phyloP scores from a whole-genome alignment of 2,113 vertebrate species.

The Falco punctatus region DNA sequence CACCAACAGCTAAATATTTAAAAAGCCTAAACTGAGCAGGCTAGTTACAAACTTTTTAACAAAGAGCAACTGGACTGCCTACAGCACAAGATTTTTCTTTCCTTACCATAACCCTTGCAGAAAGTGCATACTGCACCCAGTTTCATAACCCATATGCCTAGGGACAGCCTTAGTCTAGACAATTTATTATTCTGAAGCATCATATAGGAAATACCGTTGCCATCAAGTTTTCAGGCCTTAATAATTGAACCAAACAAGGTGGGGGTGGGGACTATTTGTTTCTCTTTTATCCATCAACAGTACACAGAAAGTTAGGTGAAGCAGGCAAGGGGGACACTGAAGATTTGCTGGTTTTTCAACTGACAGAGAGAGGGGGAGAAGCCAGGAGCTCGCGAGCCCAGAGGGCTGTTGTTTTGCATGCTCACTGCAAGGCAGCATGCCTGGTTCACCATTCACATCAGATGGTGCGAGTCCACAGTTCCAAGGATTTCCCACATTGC shows the following conservation, averaged over 20 bases:
- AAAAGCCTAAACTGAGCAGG: not conserved
- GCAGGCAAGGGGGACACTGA: not conserved
- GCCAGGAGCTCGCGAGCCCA: not conserved
- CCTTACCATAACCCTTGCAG: not conserved
- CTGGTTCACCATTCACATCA: slow-evolving; percentile 28
- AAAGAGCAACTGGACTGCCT: not conserved
- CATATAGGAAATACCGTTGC: not conserved
- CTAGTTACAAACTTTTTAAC: not conserved
- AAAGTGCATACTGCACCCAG: not conserved
- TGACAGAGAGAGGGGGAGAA: not conserved
- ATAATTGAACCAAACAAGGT: not conserved
- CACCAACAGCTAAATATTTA: not conserved
- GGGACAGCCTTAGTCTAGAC: not conserved
- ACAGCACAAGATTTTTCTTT: not conserved
- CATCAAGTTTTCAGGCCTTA: not conserved
- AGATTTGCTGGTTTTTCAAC: not conserved
- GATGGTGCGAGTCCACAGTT: slow-evolving; percentile 45
- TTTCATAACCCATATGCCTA: not conserved
- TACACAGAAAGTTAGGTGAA: not conserved
- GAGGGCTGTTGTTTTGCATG: not conserved
- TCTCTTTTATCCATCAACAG: not conserved
- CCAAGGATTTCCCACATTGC: slow-evolving; percentile 67
- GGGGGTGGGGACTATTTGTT: not conserved
- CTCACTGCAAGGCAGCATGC: not conserved
- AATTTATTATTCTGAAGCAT: not conserved